Percentiles rank a stretch among this genome's conserved stretches.
Evolutionary conservation across 2,113 vertebrate species (phyloP).

Genomic region (Lanius collurio): DNA sequence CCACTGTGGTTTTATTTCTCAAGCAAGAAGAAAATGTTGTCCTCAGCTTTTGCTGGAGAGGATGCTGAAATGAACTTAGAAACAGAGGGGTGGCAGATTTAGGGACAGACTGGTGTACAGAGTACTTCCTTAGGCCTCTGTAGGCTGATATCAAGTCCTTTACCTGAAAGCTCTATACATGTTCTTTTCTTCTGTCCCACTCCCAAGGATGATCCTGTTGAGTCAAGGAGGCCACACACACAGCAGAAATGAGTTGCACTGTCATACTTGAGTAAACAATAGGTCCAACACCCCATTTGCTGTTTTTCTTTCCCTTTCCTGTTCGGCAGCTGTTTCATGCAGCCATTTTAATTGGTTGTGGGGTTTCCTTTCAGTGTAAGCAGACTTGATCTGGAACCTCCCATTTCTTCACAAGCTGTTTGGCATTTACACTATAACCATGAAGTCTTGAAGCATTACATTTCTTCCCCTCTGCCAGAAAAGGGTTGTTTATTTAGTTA

Average conservation of each 20-base stretch:
- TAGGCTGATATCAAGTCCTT: not conserved
- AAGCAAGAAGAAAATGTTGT: not conserved
- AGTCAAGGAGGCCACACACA: not conserved
- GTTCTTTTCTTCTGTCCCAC: not conserved
- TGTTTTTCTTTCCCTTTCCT: not conserved
- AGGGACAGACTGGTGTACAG: not conserved
- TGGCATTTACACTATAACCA: conserved; percentile 22
- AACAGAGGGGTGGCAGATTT: not conserved
- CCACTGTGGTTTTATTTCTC: not conserved
- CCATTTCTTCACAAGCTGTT: conserved; percentile 36
- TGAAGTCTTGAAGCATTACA: not conserved
- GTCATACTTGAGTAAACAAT: not conserved
- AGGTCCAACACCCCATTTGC: not conserved
- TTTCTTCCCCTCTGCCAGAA: not conserved
- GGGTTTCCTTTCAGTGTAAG: conserved; percentile 11
- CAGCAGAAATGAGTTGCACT: not conserved
- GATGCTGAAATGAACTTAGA: not conserved
- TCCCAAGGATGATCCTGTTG: not conserved
- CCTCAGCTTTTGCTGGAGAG: not conserved
- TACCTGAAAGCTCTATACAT: not conserved
- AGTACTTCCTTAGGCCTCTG: not conserved
- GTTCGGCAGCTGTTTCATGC: not conserved
- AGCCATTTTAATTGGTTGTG: conserved; percentile 10
- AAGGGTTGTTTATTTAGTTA: not conserved
- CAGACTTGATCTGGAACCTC: conserved; percentile 38